Evolutionary conservation across 2,888 invertebrate genomes (phyloP), one percentile per base, ranked within the genome.

Genomic region (Cactoblastis cactorum): DNA sequence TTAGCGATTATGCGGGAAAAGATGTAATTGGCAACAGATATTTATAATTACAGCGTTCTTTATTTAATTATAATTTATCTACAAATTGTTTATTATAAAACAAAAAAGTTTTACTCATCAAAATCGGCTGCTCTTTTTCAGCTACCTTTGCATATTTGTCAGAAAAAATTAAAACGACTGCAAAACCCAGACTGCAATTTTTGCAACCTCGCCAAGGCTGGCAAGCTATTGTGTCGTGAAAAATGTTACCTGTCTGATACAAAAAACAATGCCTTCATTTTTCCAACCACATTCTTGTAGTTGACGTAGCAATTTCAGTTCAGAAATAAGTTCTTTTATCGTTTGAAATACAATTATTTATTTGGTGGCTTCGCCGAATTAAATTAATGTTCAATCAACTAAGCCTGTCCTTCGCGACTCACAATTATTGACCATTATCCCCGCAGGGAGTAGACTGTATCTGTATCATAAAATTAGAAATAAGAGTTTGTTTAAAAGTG

Each of bases 201-300:
- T 19, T 38, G 18, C 39, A 22, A 12, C 14, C 22, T 8, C 39
- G 22, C 12, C 39, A 3, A 11, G n/a, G 38, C 18, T 14, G n/a
- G n/a, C 18, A 22, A 12, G 39, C 39, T 6, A 39, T 39, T 39
- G 39, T 22, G 22, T 12, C 22, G 22, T 39, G 39, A 39, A 39
- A 39, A 39, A 39, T 39, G 22, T 39, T 39, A 22, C 39, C 39
- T 39, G 39, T 12, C 22, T 14, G 39, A 12, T n/a, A 22, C 39
- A 22, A 22, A 39, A 12, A 39, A 39, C 22, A 39, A 39, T 39
- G 12, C 22, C 11, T n/a, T 22, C 38, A 15, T 37, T 15, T 15
- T 38, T 18, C 4, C 18, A 18, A 11, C 4, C n/a, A n/a, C n/a
- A 37, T 6, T 37, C 17, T 18, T n/a, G 18, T n/a, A 18, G 38